Evolutionary conservation across 2,113 vertebrate genomes (phyloP).

Genomic region (Dasyurus viverrinus): DNA sequence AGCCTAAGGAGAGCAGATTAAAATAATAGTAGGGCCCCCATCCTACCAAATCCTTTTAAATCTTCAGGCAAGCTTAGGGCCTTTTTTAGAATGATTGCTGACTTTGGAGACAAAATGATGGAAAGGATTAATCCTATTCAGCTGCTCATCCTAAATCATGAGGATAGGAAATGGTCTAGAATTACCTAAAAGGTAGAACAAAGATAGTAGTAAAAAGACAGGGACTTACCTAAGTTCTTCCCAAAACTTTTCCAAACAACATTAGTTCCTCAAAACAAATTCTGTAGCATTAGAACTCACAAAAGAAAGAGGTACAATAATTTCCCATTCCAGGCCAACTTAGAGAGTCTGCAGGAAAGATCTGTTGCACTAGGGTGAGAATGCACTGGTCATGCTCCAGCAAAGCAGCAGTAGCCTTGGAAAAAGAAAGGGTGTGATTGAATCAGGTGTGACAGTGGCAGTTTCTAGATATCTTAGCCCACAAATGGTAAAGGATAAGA

Average conservation of each 20-base stretch:
- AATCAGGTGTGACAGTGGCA: too few relatives aligned
- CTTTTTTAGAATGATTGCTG: neutral
- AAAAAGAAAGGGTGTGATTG: too few relatives aligned
- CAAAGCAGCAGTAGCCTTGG: too few relatives aligned
- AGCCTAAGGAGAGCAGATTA: neutral
- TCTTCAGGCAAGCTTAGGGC: neutral
- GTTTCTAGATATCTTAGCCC: too few relatives aligned
- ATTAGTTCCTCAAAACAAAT: neutral
- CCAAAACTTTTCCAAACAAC: neutral
- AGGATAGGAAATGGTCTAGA: neutral
- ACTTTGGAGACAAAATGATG: neutral
- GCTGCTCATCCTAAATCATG: neutral
- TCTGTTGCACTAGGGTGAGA: neutral
- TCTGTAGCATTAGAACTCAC: neutral
- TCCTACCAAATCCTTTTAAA: neutral
- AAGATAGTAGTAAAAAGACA: neutral
- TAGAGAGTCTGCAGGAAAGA: neutral
- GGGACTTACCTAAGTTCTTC: neutral
- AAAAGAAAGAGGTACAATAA: neutral
- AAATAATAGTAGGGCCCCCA: neutral
- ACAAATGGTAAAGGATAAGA: too few relatives aligned
- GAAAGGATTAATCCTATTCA: neutral
- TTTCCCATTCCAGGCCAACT: neutral
- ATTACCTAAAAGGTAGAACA: neutral
- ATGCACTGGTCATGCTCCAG: too few relatives aligned